Conservation (phyloP, 2,797 vertebrate species). For the Cyclura pinguis region DNA sequence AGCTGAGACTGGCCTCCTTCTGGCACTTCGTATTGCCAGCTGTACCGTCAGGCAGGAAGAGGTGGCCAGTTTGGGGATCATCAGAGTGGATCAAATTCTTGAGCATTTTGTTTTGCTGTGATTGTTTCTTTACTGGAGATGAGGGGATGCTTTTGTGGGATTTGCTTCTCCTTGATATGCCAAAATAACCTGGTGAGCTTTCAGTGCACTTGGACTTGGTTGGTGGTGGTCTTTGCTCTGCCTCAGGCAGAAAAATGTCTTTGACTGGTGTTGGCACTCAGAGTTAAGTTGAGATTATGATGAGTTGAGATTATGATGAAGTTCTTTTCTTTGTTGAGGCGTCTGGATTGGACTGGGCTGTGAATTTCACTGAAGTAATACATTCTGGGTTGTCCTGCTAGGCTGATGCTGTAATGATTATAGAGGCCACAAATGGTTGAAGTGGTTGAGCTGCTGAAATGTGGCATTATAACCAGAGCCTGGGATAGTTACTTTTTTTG, state of each 20-base stretch:
- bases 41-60: too few relatives aligned
- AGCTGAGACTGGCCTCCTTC: background rate
- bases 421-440: rapidly evolving
- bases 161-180: too few relatives aligned
- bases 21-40: background rate
- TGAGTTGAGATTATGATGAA: background rate
- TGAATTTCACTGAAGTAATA: background rate
- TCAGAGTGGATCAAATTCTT: too few relatives aligned
- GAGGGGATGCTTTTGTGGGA: too few relatives aligned
- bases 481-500: too few relatives aligned
- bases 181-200: too few relatives aligned
- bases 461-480: too few relatives aligned
- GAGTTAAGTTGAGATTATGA: background rate
- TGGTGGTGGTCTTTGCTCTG: background rate
- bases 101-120: too few relatives aligned
- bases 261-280: background rate
- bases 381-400: background rate
- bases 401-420: background rate
- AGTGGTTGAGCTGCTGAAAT: background rate
- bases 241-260: background rate
- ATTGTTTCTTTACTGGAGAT: too few relatives aligned
- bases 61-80: too few relatives aligned
- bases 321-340: background rate
- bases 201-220: too few relatives aligned
- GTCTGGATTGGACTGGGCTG: too few relatives aligned